Conservation (phyloP, 2,888 invertebrate species). For the Lasioglossum villosulum region DNA sequence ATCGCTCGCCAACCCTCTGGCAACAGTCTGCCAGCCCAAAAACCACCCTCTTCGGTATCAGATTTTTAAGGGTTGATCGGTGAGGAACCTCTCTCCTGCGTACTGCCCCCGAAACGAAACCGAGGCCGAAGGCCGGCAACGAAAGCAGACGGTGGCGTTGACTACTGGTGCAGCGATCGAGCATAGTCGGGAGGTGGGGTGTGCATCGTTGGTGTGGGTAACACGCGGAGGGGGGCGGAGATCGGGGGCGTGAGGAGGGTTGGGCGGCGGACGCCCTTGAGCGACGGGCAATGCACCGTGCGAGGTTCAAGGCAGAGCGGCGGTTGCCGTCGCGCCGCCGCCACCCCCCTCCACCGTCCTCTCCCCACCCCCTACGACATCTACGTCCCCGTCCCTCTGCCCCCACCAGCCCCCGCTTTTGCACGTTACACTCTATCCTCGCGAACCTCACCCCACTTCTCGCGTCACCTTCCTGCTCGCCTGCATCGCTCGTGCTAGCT, state of each 20-base stretch:
- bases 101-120: constrained; percentile 63
- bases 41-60: background rate
- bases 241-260: constrained; percentile 23
- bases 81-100: background rate
- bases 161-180: constrained; percentile 67
- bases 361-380: constrained; percentile 52
- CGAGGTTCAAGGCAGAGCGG: constrained; percentile 85
- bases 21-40: background rate
- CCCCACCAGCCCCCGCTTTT: constrained; percentile 43
- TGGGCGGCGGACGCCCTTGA: constrained; percentile 83
- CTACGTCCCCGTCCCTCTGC: constrained; percentile 43
- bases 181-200: constrained; percentile 63
- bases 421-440: constrained; percentile 55
- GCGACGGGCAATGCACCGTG: constrained; percentile 85
- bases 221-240: constrained; percentile 53
- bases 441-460: constrained; percentile 45
- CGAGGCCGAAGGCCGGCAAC: constrained; percentile 41
- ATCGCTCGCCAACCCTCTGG: background rate
- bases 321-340: constrained; percentile 78
- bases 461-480: constrained; percentile 45
- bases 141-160: constrained; percentile 44
- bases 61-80: background rate
- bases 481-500: constrained; percentile 24
- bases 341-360: constrained; percentile 51
- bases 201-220: constrained; percentile 54